Percentiles rank a stretch among this genome's conserved stretches.
These are phyloP conservation scores for Oreochromis tanganicae DNA, from an alignment of 2,113 vertebrate species.

Conservation along the genomic window DNA sequence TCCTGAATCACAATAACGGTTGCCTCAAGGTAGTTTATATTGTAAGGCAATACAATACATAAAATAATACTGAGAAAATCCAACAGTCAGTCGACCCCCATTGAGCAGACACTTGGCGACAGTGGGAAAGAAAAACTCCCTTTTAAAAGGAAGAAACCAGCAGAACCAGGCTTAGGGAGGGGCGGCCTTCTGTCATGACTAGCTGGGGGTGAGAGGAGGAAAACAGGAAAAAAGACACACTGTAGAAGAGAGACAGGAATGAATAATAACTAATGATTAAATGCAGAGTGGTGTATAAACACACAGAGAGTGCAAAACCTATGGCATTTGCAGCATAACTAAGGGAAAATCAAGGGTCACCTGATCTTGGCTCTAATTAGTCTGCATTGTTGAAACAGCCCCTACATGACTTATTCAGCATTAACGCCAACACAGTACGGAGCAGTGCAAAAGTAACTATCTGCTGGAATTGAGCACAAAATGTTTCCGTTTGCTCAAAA, in stretches of 20 bases:
- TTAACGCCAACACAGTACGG: neutral
- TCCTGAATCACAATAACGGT: neutral
- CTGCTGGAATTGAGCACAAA: neutral
- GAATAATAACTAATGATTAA: neutral
- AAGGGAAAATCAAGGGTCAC: neutral
- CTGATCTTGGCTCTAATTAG: neutral
- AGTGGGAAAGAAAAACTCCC: no score
- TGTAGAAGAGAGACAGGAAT: no score
- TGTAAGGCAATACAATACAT: neutral
- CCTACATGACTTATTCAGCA: neutral
- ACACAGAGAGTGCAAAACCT: neutral
- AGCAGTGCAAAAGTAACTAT: neutral
- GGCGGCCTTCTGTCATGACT: no score
- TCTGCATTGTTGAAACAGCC: neutral
- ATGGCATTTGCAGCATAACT: neutral
- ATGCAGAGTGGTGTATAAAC: neutral
- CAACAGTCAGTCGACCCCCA: neutral
- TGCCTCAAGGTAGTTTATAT: neutral
- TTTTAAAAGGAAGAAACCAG: no score
- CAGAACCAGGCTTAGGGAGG: no score
- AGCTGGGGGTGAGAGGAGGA: no score
- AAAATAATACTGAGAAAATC: neutral
- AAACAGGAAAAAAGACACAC: no score
- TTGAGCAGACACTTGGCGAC: no score
- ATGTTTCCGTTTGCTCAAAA: neutral